A percentile compares a stretch with the other conserved stretches of the same genome.
Conservation (phyloP, 2,113 vertebrate species). For the Campylomormyrus numenius region DNA sequence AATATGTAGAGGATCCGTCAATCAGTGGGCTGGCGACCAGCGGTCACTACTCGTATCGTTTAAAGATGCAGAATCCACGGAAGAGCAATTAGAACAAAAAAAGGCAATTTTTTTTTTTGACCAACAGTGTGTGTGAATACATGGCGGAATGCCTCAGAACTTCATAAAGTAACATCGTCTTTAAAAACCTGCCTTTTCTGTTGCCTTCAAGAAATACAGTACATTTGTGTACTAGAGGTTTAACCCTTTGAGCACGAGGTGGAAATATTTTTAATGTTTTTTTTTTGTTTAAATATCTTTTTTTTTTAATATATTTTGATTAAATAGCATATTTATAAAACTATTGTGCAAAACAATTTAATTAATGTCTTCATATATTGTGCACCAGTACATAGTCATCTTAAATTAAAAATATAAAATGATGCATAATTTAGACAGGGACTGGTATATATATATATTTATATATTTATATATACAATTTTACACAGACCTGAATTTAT, state of each 20-base stretch:
- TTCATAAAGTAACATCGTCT: conserved; percentile 95
- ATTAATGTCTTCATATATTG: conserved; percentile 69
- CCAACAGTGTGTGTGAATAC: conserved; percentile 86
- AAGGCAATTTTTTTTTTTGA: conserved; percentile 88
- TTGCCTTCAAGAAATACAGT: conserved; percentile 89
- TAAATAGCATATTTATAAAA: conserved; percentile 76
- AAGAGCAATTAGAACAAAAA: conserved; percentile 92
- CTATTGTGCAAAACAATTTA: conserved; percentile 94
- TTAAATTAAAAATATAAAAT: conserved; percentile 79
- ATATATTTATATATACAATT: conserved; percentile 63
- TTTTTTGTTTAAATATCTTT: conserved; percentile 26
- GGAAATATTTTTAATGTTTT: conserved; percentile 52
- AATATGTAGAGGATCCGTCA: conserved; percentile 85
- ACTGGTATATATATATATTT: conserved; percentile 47
- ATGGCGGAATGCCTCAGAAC: conserved; percentile 79
- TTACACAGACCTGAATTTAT: conserved; percentile 68
- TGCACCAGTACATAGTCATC: conserved; percentile 71
- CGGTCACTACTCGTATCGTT: conserved; percentile 94
- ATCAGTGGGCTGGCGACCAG: conserved; percentile 89
- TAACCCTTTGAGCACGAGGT: conserved; percentile 97
- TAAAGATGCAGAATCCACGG: conserved; percentile 88
- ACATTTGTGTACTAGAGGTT: conserved; percentile 80
- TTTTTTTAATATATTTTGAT: conserved; percentile 51
- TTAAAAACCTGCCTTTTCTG: conserved; percentile 83
- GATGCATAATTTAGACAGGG: conserved; percentile 76